Base-by-base conservation (phyloP, 2,113 vertebrate species). In the Indicator maculatus region DNA sequence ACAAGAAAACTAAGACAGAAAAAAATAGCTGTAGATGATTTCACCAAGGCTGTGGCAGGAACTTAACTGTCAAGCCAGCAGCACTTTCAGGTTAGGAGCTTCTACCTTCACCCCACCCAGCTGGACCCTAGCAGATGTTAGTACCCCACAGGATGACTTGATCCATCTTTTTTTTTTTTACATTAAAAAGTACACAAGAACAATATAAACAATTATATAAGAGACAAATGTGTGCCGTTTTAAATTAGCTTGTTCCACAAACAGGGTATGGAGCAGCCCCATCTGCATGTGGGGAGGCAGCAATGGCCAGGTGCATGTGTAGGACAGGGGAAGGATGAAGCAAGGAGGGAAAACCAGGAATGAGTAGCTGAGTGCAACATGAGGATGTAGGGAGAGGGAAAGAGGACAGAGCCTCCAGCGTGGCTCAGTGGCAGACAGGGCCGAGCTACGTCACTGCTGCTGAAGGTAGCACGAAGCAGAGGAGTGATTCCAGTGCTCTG, bases 221-320 rank as follows among this genome's bases (percentile, higher is more conserved):
- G 80, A 81, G 26, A 61, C 18, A 91, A 93, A 79, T 9, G 10
- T 30, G 61, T 59, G 28, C 21, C 16, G 2, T 83, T 89, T 96
- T 79, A 85, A 85, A 79, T 89, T 59, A 66, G 66, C 76, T 94
- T 1, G 0, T 88, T 91, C 83, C 71, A 79, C 82, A 93, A 87
- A 94, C 36, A 52, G 75, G 71, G 45, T 83, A 79, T 33, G 89
- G 55, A 89, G 78, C 75, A 80, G 67, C 44, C 71, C 82, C 59
- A 65, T 73, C 74, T 78, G 84, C 74, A 85, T 47, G 31, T 0
- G 2, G 39, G 18, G 55, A 91, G 38, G 71, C 78, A 89, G 78
- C 63, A 59, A 69, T 0, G 0, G 71, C 66, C 75, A 89, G 63
- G 85, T 84, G 82, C 1, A 0, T 0, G 11, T 0, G 0, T 50